Evolutionary conservation across 2,113 vertebrate species (phyloP), one percentile per base, ranked within the genome.

Genomic region (Phocoena phocoena): DNA sequence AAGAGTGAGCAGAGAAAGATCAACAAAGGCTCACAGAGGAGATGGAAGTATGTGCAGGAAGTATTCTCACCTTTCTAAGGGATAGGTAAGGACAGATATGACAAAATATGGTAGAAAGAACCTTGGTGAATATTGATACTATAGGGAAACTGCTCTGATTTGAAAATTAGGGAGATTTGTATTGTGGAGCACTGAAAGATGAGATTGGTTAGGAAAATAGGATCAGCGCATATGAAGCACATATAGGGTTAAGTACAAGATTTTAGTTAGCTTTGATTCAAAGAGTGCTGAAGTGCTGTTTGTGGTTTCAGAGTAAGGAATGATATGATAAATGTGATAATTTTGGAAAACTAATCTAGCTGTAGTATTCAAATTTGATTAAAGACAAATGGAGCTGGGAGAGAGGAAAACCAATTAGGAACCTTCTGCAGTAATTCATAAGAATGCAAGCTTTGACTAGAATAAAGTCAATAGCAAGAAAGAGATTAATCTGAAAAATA

Each of bases 331-430:
- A 87, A 38, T 95, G 36, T 68, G 28, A 28, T 79, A 23, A 77
- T 85, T 93, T 93, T 38, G 33, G 21, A 93, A 94, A 68, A 44
- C 62, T 95, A 91, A 84, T 84, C 90, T 96, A 73, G 33, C 53
- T 58, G 9, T 31, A 47, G 13, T 65, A 74, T 44, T 87, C 26
- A 83, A 63, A 28, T 95, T 60, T 89, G 44, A 58, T 67, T 28
- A 38, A 88, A 58, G 47, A 18, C 65, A 90, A 80, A 20, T 93
- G 6, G 55, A 89, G 8, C 25, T 90, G 71, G n/a, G 31, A 86
- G 15, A 44, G 63, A 90, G 38, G 55, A 81, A 70, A 87, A 74
- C 33, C 41, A 62, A 23, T 63, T 80, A 36, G 41, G 47, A 93
- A n/a, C 76, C 53, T 71, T 10, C 15, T 88, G 23, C 3, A 77